Evolutionary conservation across 2,888 invertebrate genomes (phyloP).

Genomic region (Melitaea athalia): DNA sequence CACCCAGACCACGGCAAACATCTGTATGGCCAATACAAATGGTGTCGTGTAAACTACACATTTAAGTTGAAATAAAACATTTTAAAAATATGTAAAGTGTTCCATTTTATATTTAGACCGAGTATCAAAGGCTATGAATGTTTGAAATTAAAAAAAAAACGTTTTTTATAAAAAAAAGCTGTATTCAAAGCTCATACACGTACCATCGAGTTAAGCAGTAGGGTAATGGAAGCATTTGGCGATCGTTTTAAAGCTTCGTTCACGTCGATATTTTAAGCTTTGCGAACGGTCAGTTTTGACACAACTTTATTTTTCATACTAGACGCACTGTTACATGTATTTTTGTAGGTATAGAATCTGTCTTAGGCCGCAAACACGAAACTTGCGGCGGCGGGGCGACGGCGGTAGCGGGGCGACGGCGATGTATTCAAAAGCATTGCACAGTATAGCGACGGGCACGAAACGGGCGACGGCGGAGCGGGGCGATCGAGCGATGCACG

Average conservation of each 20-base stretch:
- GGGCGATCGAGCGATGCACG: too few species aligned
- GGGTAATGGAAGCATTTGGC: slow-evolving; percentile 36
- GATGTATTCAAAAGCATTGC: too few species aligned
- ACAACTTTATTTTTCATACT: too few species aligned
- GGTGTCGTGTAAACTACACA: slow-evolving; percentile 15
- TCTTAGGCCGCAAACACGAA: too few species aligned
- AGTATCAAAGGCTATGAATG: slow-evolving; percentile 36
- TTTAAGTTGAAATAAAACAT: slow-evolving; percentile 24
- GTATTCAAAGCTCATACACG: slow-evolving; percentile 36
- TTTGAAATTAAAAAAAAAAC: slow-evolving; percentile 39
- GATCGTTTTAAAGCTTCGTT: slow-evolving; percentile 19
- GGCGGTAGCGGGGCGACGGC: too few species aligned
- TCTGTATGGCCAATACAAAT: too few species aligned
- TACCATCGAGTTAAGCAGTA: slow-evolving; percentile 37
- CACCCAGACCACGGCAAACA: too few species aligned
- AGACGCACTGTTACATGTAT: too few species aligned
- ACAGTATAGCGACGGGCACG: too few species aligned
- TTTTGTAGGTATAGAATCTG: too few species aligned
- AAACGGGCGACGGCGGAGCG: too few species aligned
- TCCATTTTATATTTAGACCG: slow-evolving; percentile 34
- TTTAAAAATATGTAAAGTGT: slow-evolving; percentile 27
- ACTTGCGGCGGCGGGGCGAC: too few species aligned
- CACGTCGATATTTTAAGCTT: slow-evolving; percentile 18
- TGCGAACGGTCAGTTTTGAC: background rate
- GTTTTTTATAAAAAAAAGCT: slow-evolving; percentile 38